phyloP scores from a whole-genome alignment of 2,888 invertebrate species.

The Ennomos erosarius region DNA sequence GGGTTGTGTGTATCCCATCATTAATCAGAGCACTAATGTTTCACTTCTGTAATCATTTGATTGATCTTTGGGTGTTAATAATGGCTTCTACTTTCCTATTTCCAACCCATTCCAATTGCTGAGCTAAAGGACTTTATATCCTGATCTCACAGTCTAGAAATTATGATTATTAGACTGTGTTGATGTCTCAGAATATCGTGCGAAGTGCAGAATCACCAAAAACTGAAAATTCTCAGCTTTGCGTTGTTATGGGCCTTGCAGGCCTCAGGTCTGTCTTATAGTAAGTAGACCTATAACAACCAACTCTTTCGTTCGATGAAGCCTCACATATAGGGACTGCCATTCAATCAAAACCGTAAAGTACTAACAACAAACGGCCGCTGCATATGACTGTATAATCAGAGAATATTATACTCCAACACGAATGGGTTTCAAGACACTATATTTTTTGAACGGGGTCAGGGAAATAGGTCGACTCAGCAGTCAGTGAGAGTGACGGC shows the following conservation, averaged over 20 bases:
- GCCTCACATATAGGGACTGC: not conserved
- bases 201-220: too few relatives aligned
- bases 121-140: too few relatives aligned
- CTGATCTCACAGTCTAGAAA: not conserved
- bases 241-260: too few relatives aligned
- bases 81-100: slow-evolving; percentile 7
- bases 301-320: slow-evolving; percentile 29
- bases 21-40: slow-evolving; percentile 30
- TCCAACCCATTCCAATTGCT: too few relatives aligned
- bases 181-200: too few relatives aligned
- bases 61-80: slow-evolving; percentile 13
- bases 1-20: slow-evolving; percentile 12
- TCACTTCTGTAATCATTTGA: slow-evolving; percentile 17
- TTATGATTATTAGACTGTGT: too few relatives aligned
- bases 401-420: not conserved
- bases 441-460: slow-evolving; percentile 38
- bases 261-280: too few relatives aligned
- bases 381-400: too few relatives aligned
- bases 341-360: too few relatives aligned
- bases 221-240: too few relatives aligned
- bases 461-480: slow-evolving; percentile 45
- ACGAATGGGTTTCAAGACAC: not conserved
- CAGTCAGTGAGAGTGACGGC: slow-evolving; percentile 29
- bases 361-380: too few relatives aligned
- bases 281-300: too few relatives aligned